phyloP scores from a whole-genome alignment of 2,797 vertebrate species.

The Lepus townsendii region DNA sequence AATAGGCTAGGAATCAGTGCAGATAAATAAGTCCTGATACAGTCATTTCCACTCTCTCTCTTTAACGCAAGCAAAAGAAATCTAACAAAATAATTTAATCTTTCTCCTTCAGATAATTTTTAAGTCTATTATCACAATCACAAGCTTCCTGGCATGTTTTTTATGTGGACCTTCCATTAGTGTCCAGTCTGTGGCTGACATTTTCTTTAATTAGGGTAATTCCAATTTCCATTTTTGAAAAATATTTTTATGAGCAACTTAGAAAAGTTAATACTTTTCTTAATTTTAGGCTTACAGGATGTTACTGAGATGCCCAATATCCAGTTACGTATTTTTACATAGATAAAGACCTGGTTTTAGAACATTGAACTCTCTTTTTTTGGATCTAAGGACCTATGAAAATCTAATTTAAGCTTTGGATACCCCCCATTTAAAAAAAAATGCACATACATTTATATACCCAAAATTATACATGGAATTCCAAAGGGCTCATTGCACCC shows the following conservation, averaged over 20 bases:
- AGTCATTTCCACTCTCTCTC: background rate
- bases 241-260: slow-evolving; percentile 43
- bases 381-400: background rate
- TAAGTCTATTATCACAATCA: background rate
- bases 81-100: slow-evolving; percentile 41
- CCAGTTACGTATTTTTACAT: background rate
- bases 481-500: background rate
- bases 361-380: background rate
- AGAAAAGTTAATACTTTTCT: slow-evolving; percentile 25
- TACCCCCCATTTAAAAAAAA: slow-evolving; percentile 39
- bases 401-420: background rate
- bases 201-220: slow-evolving; percentile 42
- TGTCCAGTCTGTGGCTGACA: background rate
- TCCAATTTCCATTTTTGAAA: background rate
- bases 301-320: slow-evolving; percentile 6
- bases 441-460: background rate
- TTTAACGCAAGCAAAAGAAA: slow-evolving; percentile 53
- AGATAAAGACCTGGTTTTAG: background rate
- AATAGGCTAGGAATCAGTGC: background rate
- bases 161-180: background rate
- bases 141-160: background rate
- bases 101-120: slow-evolving; percentile 46
- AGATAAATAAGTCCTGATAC: slow-evolving; percentile 7
- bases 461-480: background rate
- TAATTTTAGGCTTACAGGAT: slow-evolving; percentile 15